Conservation (phyloP, 2,113 vertebrate species). For the Bettongia penicillata region DNA sequence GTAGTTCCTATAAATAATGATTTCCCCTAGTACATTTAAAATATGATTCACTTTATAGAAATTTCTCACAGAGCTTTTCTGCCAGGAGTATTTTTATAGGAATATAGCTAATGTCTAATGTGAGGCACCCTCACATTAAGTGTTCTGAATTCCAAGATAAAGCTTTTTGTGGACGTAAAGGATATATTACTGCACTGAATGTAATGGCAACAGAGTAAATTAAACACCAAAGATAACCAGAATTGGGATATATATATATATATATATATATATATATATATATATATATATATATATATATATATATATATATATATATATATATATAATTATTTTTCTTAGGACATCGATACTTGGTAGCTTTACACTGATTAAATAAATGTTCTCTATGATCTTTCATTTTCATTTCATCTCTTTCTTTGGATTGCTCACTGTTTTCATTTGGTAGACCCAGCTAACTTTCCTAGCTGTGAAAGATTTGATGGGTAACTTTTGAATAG, state of each 20-base stretch:
- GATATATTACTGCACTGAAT: neutral
- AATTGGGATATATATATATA: neutral
- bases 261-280: too few relatives aligned
- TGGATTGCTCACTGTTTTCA: neutral
- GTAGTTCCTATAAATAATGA: conserved; percentile 1
- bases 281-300: too few relatives aligned
- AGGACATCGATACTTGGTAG: neutral
- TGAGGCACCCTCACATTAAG: neutral
- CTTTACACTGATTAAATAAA: neutral
- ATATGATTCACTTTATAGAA: neutral
- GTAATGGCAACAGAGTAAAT: neutral
- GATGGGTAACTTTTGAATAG: neutral
- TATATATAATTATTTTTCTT: neutral
- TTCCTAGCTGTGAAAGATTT: conserved; percentile 33
- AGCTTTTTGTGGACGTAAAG: neutral
- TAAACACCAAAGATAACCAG: neutral
- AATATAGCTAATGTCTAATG: neutral
- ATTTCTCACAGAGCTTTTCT: neutral
- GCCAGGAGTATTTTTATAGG: neutral
- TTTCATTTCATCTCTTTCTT: conserved; percentile 7
- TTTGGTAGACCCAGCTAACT: neutral
- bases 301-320: too few relatives aligned
- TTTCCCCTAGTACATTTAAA: neutral
- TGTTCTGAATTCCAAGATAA: neutral
- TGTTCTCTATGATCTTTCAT: neutral